phyloP scores from a whole-genome alignment of 1,140 invertebrate genomes.

The Onthophagus taurus region DNA sequence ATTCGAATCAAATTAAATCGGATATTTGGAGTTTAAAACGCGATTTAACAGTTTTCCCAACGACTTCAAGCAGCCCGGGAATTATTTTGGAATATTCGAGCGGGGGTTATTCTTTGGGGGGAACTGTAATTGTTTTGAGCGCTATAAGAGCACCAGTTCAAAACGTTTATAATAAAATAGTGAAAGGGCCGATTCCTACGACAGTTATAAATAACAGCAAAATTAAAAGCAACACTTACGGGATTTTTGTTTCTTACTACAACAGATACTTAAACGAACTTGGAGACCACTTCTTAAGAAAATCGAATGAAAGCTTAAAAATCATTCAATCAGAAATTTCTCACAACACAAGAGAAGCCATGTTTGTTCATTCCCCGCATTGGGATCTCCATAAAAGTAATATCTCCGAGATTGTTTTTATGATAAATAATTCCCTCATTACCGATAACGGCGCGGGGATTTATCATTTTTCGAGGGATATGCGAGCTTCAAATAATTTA shows the following conservation, averaged over 20 bases:
- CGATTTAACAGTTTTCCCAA: slow-evolving; percentile 79
- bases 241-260: slow-evolving; percentile 79
- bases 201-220: slow-evolving; percentile 58
- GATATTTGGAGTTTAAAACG: slow-evolving; percentile 67
- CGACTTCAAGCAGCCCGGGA: slow-evolving; percentile 72
- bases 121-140: slow-evolving; percentile 72
- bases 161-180: slow-evolving; percentile 57
- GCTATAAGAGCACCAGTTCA: slow-evolving; percentile 60
- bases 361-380: slow-evolving; percentile 72
- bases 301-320: slow-evolving; percentile 79
- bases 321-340: slow-evolving; percentile 70
- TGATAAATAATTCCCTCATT: slow-evolving; percentile 76
- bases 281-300: slow-evolving; percentile 75
- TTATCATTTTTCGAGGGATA: slow-evolving; percentile 78
- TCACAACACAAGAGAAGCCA: slow-evolving; percentile 67
- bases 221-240: slow-evolving; percentile 71
- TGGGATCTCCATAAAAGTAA: slow-evolving; percentile 76
- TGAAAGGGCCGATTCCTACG: slow-evolving; percentile 67
- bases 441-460: slow-evolving; percentile 78
- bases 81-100: slow-evolving; percentile 75
- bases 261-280: slow-evolving; percentile 77
- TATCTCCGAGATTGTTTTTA: slow-evolving; percentile 73
- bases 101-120: slow-evolving; percentile 66
- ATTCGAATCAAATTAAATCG: slow-evolving; percentile 48
- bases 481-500: slow-evolving; percentile 85